A percentile compares a stretch with the other conserved stretches of the same genome.
These are phyloP conservation scores for Hormiphora californensis DNA, from an alignment of 37 sponge, comb jelly and placozoan species.

Conservation along the genomic window DNA sequence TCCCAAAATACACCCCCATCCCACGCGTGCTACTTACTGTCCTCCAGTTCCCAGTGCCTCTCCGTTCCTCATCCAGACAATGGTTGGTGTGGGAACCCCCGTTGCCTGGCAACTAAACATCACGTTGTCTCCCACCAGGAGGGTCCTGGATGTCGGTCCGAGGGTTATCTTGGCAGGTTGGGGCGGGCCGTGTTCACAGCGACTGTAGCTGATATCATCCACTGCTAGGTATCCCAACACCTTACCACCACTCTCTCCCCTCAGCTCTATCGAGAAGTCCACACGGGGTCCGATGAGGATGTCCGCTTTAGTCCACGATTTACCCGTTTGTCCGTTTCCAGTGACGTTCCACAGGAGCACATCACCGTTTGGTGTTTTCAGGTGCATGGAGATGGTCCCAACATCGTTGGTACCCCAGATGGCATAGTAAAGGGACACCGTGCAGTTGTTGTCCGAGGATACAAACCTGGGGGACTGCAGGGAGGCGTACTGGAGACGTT, in stretches of 20 bases:
- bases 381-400: conserved; percentile 21
- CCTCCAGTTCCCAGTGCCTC: conserved; percentile 25
- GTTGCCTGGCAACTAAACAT: conserved; percentile 48
- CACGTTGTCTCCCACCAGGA: conserved; percentile 5
- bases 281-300: conserved; percentile 19
- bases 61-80: conserved; percentile 51
- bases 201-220: conserved; percentile 24
- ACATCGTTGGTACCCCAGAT: conserved; percentile 48
- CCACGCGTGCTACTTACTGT: not conserved
- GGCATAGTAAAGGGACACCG: conserved; percentile 29
- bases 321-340: conserved; percentile 35
- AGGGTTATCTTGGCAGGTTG: not conserved
- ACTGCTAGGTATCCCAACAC: conserved; percentile 35
- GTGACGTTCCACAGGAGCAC: conserved; percentile 23
- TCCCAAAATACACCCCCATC: not conserved
- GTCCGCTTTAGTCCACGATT: conserved; percentile 13
- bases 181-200: conserved; percentile 51
- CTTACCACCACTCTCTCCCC: conserved; percentile 18
- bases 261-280: conserved; percentile 12
- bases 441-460: conserved; percentile 32
- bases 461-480: conserved; percentile 19
- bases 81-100: conserved; percentile 40
- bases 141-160: not conserved
- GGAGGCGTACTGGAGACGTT: not conserved
- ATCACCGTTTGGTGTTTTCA: not conserved